A percentile compares a stretch with the other conserved stretches of the same genome.
phyloP scores from a whole-genome alignment of 2,888 invertebrate species.

The Resseliella maxima region DNA sequence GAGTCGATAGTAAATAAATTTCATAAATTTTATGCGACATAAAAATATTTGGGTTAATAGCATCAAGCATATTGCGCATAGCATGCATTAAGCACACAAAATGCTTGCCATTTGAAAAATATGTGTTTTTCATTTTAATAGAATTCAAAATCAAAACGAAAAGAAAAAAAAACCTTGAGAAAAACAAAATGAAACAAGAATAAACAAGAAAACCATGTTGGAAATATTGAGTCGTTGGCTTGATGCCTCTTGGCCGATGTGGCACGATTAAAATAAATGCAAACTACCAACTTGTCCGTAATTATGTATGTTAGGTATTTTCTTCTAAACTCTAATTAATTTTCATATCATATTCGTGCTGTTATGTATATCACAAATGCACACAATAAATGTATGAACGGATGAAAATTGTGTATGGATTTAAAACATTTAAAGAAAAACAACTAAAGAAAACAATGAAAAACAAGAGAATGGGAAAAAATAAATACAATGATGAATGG shows the following conservation, averaged over 20 bases:
- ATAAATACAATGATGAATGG: neutral
- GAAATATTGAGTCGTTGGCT: too few species aligned
- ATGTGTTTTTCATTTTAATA: neutral
- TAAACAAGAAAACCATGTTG: too few species aligned
- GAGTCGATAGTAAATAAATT: too few species aligned
- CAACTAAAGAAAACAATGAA: neutral
- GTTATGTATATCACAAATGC: neutral
- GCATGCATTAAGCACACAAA: neutral
- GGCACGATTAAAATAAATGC: too few species aligned
- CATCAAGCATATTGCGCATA: neutral
- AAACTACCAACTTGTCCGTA: too few species aligned
- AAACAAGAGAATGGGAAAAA: neutral
- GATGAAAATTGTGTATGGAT: neutral
- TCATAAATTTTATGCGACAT: too few species aligned
- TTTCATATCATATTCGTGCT: neutral
- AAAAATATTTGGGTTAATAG: neutral
- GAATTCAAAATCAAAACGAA: too few species aligned
- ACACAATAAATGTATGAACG: neutral
- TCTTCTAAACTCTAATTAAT: slow-evolving; percentile 3
- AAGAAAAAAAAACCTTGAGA: neutral
- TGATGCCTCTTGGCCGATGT: too few species aligned
- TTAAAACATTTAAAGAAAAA: neutral
- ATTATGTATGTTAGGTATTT: too few species aligned
- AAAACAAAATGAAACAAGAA: too few species aligned
- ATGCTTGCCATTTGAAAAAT: neutral